Base-by-base conservation (phyloP, 2,113 vertebrate genomes). In the Hepsetus odoe region DNA sequence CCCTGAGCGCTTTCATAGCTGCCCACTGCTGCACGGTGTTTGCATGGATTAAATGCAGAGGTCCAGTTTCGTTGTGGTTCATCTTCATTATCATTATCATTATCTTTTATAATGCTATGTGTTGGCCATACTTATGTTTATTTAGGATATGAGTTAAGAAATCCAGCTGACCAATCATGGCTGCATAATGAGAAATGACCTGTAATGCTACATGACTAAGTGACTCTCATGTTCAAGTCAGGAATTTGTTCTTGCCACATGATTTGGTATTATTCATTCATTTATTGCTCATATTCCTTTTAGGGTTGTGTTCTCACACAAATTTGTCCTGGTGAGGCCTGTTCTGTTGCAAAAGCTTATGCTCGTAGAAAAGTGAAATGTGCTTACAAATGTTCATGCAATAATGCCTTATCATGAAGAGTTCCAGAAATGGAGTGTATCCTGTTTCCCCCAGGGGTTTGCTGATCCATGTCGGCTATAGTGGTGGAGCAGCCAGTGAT, bases 401-500 rank as follows among this genome's bases (percentile, higher is more conserved):
- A 22, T 66, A 26, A 49, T 28, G 42, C 49, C 51, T 20, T 38
- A 12, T 44, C 64, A 24, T 74, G 62, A 53, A 74, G n/a, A 74
- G 32, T 14, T 20, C 1, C 2, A n/a, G 32, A 20, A 62, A 22
- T 24, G 14, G 5, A 6, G 38, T n/a, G 1, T 46, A 65, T 61
- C 73, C 58, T 68, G 24, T 35, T 82, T 56, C n/a, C n/a, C n/a
- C n/a, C n/a, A n/a, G n/a, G n/a, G 35, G 24, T 24, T n/a, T n/a
- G n/a, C 53, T 68, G n/a, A 72, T 38, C 30, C 44, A 30, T 38
- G 26, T 53, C 18, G 35, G 22, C 55, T 67, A 32, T 51, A 72
- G 53, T 32, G 5, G 55, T 73, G 42, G 55, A 78, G 44, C 70
- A 33, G 68, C 32, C 28, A 20, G 61, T 20, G 69, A 82, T 77